Conservation (phyloP, 64 coral and sea anemone species). For the Montipora cactus region DNA sequence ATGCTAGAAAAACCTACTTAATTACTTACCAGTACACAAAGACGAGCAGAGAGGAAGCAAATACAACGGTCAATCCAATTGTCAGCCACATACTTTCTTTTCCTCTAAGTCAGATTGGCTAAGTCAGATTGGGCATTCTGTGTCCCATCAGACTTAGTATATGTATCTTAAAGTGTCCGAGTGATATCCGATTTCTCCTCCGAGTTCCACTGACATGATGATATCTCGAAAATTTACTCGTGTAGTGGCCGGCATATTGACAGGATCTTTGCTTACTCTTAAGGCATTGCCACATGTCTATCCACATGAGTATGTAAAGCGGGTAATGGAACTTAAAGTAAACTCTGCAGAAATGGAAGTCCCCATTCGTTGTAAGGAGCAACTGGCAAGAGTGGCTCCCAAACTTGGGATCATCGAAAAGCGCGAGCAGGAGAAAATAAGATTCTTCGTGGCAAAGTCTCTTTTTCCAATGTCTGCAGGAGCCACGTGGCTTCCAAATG, state of each 20-base stretch:
- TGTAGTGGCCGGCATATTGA: slow-evolving; percentile 31
- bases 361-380: slow-evolving; percentile 59
- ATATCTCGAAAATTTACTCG: neutral
- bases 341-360: slow-evolving; percentile 5
- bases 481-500: slow-evolving; percentile 82
- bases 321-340: slow-evolving; percentile 48
- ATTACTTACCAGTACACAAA: slow-evolving; percentile 22
- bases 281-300: slow-evolving; percentile 60
- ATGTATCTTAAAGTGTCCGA: too few species aligned
- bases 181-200: neutral
- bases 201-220: neutral
- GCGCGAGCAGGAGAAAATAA: slow-evolving; percentile 67
- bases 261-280: slow-evolving; percentile 28
- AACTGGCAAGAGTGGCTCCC: slow-evolving; percentile 59
- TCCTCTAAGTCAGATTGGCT: too few species aligned
- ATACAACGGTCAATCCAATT: neutral
- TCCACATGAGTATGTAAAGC: slow-evolving; percentile 35
- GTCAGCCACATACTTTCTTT: too few species aligned
- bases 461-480: slow-evolving; percentile 83
- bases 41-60: neutral
- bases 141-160: too few species aligned
- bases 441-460: slow-evolving; percentile 86
- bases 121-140: too few species aligned
- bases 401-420: slow-evolving; percentile 64
- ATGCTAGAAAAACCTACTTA: too few species aligned